These are phyloP conservation scores for Drosophila rhopaloa DNA, from an alignment of 1,140 invertebrate species.

Conservation along the genomic window DNA sequence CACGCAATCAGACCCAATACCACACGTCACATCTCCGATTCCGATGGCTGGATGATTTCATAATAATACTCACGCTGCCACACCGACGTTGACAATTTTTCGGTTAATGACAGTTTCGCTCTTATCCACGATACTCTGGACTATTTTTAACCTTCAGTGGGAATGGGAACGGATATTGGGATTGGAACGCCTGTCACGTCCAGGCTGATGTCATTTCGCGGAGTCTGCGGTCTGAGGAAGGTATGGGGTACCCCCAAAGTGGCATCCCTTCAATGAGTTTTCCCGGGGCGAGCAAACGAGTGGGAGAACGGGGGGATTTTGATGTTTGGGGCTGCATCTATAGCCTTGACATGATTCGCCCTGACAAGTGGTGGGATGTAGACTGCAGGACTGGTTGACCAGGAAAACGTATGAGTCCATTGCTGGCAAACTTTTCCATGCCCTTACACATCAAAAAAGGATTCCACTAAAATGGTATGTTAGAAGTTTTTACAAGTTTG, in stretches of 20 bases:
- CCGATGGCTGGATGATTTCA: slow-evolving; percentile 41
- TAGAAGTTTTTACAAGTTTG: background rate
- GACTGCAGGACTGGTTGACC: slow-evolving; percentile 3
- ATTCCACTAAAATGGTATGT: too few species aligned
- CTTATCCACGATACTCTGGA: slow-evolving; percentile 12
- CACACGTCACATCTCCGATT: slow-evolving; percentile 32
- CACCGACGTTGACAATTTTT: slow-evolving; percentile 28
- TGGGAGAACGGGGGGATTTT: too few species aligned
- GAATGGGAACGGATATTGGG: background rate
- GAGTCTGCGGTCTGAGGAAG: slow-evolving; percentile 37
- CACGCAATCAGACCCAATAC: slow-evolving; percentile 6
- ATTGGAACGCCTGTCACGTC: slow-evolving; percentile 25
- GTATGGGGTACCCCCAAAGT: background rate
- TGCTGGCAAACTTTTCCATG: slow-evolving; percentile 14
- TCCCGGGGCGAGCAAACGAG: too few species aligned
- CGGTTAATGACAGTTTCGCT: slow-evolving; percentile 63
- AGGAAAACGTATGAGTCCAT: slow-evolving; percentile 1
- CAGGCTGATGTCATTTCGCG: slow-evolving; percentile 62
- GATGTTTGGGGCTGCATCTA: slow-evolving; percentile 1
- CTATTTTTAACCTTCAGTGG: slow-evolving; percentile 60
- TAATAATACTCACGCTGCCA: slow-evolving; percentile 27
- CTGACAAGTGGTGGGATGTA: slow-evolving; percentile 34
- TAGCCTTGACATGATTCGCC: slow-evolving; percentile 75
- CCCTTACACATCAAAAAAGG: background rate
- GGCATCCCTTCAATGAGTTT: slow-evolving; percentile 6